These are phyloP conservation scores for Agrilus mali DNA, from an alignment of 2,888 invertebrate species.

Conservation along the genomic window DNA sequence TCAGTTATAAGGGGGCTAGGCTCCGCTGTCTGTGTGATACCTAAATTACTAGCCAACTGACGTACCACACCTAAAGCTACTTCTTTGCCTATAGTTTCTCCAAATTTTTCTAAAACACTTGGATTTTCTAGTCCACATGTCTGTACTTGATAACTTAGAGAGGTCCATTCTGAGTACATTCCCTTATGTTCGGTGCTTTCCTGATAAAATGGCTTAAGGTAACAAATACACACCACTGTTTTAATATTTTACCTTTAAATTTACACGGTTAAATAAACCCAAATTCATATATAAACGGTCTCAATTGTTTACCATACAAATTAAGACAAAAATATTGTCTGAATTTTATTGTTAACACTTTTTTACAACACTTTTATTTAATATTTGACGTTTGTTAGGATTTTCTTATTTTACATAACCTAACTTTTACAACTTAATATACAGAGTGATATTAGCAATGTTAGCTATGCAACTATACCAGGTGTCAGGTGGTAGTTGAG, in stretches of 20 bases:
- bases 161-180: slow-evolving; percentile 80
- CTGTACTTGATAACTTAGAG: slow-evolving; percentile 51
- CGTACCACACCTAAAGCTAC: slow-evolving; percentile 71
- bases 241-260: slow-evolving; percentile 49
- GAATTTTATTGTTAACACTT: too few relatives aligned
- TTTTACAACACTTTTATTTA: too few relatives aligned
- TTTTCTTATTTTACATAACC: too few relatives aligned
- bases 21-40: slow-evolving; percentile 66
- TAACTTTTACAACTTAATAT: too few relatives aligned
- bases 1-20: slow-evolving; percentile 75
- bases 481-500: too few relatives aligned
- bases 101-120: slow-evolving; percentile 70
- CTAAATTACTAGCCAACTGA: slow-evolving; percentile 58
- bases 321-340: too few relatives aligned
- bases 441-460: too few relatives aligned
- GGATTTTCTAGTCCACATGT: slow-evolving; percentile 50
- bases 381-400: too few relatives aligned
- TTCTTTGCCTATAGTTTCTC: slow-evolving; percentile 58
- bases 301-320: too few relatives aligned
- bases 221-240: background rate
- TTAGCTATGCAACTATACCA: too few relatives aligned
- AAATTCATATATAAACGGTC: slow-evolving; percentile 49
- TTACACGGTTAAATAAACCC: slow-evolving; percentile 69
- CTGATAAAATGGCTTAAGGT: slow-evolving; percentile 14
- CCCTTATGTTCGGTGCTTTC: slow-evolving; percentile 53